Percentiles rank a stretch among this genome's conserved stretches.
phyloP scores from a whole-genome alignment of 2,113 vertebrate genomes.

The Stomatorhinus ivindoensis region DNA sequence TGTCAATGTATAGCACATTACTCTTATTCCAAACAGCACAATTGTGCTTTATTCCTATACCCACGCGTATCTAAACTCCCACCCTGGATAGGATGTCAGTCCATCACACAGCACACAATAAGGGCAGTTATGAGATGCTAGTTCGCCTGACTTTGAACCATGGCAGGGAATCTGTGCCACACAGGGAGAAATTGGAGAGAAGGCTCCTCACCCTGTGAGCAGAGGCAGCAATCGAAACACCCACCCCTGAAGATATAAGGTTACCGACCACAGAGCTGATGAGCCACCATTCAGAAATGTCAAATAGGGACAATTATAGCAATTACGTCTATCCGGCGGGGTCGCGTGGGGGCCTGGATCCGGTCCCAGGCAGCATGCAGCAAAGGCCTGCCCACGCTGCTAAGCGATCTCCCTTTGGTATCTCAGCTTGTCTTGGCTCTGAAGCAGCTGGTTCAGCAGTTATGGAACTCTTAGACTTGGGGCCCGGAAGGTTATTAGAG shows the following conservation, averaged over 20 bases:
- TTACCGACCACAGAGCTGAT: background rate
- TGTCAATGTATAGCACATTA: background rate
- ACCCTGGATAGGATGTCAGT: background rate
- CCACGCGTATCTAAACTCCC: background rate
- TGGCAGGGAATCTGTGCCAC: background rate
- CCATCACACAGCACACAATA: background rate
- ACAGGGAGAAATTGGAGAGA: background rate
- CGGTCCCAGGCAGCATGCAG: background rate
- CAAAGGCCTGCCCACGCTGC: background rate
- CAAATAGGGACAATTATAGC: background rate
- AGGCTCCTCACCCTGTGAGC: background rate
- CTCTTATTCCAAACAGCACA: background rate
- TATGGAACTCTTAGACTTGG: background rate
- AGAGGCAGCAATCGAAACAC: background rate
- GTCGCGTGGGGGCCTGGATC: background rate
- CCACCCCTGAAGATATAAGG: background rate
- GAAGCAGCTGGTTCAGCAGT: background rate
- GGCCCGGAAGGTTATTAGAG: background rate
- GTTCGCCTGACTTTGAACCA: background rate
- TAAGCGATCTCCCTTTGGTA: background rate
- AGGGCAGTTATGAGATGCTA: background rate
- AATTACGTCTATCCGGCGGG: background rate
- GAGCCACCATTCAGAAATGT: background rate
- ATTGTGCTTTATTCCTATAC: background rate
- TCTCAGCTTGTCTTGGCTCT: background rate